Evolutionary conservation across 2,888 invertebrate species (phyloP).

Genomic region (Formica aserva): DNA sequence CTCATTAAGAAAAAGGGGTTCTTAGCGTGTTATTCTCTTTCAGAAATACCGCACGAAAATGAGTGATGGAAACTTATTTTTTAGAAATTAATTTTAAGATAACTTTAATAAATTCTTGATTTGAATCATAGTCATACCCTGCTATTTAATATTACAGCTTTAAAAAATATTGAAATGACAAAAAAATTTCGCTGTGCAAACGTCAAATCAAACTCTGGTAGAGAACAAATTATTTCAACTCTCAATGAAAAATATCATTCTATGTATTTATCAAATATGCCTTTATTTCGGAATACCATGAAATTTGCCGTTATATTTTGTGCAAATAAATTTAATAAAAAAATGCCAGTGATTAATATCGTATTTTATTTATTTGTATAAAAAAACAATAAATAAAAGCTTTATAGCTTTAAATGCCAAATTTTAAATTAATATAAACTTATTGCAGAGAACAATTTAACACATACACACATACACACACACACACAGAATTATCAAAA

Average conservation of each 20-base stretch:
- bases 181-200: not conserved
- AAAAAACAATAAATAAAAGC: not conserved
- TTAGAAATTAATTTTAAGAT: not conserved
- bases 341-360: conserved; percentile 34
- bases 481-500: not conserved
- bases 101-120: not conserved
- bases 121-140: not conserved
- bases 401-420: conserved; percentile 8
- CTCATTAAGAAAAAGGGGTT: not conserved
- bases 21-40: not conserved
- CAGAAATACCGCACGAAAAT: not conserved
- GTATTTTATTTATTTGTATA: not conserved
- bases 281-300: conserved; percentile 24
- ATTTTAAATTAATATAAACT: conserved; percentile 15
- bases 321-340: conserved; percentile 12
- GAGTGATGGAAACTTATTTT: not conserved
- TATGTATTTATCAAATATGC: not conserved
- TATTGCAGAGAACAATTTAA: not conserved
- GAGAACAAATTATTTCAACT: conserved; percentile 1
- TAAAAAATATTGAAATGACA: not conserved
- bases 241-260: conserved; percentile 15
- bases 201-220: conserved; percentile 7
- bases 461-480: too few relatives aligned
- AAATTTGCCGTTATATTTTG: conserved; percentile 19
- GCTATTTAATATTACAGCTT: not conserved